Evolutionary conservation across 2,797 vertebrate species (phyloP).

Genomic region (Mus spretus): DNA sequence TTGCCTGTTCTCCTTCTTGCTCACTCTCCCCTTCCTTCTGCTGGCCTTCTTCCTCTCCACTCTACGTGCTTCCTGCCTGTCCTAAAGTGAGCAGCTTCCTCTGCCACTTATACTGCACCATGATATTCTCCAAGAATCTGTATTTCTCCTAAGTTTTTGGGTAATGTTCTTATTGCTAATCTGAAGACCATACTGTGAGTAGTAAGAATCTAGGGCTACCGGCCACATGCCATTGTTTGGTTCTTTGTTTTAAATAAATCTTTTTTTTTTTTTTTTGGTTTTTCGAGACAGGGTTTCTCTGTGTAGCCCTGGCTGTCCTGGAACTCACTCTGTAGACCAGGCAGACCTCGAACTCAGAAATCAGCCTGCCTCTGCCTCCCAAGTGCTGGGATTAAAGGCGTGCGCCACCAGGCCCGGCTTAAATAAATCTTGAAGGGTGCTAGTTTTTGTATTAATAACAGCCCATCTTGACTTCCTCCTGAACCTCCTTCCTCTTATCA

Average conservation of each 20-base stretch:
- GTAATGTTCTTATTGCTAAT: slow-evolving; percentile 4
- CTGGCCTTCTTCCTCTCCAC: too few relatives aligned
- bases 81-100: not conserved
- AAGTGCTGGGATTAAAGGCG: too few relatives aligned
- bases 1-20: not conserved
- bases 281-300: too few relatives aligned
- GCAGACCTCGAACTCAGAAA: too few relatives aligned
- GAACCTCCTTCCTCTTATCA: not conserved
- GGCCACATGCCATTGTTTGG: not conserved
- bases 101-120: not conserved
- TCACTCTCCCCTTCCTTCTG: not conserved
- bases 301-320: too few relatives aligned
- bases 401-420: too few relatives aligned
- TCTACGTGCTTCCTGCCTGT: not conserved
- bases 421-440: slow-evolving; percentile 34
- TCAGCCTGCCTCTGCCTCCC: too few relatives aligned
- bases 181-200: not conserved
- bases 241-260: slow-evolving; percentile 16
- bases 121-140: not conserved
- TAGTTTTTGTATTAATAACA: not conserved
- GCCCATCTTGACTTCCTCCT: slow-evolving; percentile 47
- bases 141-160: slow-evolving; percentile 22
- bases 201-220: not conserved
- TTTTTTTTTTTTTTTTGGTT: not conserved
- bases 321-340: too few relatives aligned